Evolutionary conservation across 2,797 vertebrate species (phyloP).

Genomic region (Esox lucius): DNA sequence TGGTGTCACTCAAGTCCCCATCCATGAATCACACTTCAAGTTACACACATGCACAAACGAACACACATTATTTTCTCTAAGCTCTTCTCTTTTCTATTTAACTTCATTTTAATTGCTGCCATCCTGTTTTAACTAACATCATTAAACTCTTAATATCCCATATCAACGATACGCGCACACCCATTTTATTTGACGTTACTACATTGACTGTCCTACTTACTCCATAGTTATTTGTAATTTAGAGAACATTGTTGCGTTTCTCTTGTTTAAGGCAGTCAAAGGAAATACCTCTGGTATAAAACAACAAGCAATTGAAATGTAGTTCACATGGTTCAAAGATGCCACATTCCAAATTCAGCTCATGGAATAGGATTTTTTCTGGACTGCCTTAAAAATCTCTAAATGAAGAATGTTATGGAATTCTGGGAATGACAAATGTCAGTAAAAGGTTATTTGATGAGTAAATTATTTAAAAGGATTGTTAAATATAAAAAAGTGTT

Average conservation of each 20-base stretch:
- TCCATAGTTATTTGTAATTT: background rate
- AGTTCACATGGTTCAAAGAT: background rate
- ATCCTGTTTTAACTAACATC: background rate
- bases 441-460: too few relatives aligned
- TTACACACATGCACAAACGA: background rate
- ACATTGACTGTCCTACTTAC: background rate
- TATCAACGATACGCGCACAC: background rate
- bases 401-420: background rate
- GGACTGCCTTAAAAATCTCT: background rate
- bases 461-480: too few relatives aligned
- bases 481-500: too few relatives aligned
- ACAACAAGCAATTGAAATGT: background rate
- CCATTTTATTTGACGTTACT: background rate
- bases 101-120: background rate
- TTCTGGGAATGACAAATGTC: too few relatives aligned
- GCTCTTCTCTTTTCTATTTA: constrained; percentile 5
- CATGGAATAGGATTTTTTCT: background rate
- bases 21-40: background rate
- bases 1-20: background rate
- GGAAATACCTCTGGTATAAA: background rate
- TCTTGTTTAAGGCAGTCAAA: background rate
- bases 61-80: constrained; percentile 11
- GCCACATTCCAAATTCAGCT: background rate
- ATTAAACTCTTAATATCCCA: background rate
- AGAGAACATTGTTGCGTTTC: background rate